A percentile compares a stretch with the other conserved stretches of the same genome.
phyloP scores from a whole-genome alignment of 2,797 vertebrate species.

The Trematomus bernacchii region DNA sequence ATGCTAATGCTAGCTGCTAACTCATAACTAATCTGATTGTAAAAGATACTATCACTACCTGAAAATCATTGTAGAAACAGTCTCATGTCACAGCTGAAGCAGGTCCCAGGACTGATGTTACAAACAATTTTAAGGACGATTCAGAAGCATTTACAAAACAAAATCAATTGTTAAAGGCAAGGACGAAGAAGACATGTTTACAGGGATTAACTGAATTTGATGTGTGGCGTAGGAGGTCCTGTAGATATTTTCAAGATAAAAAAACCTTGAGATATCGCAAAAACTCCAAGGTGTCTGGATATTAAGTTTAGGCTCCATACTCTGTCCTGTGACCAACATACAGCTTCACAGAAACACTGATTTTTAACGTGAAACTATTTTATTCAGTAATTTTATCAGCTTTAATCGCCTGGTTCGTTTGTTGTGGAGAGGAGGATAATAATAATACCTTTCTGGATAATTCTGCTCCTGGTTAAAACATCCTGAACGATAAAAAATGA shows the following conservation, averaged over 20 bases:
- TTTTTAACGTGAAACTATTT: too few relatives aligned
- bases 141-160: background rate
- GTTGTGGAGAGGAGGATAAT: too few relatives aligned
- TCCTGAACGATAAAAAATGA: too few relatives aligned
- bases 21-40: background rate
- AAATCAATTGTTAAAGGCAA: background rate
- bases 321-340: too few relatives aligned
- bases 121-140: background rate
- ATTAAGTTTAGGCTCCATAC: too few relatives aligned
- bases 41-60: background rate
- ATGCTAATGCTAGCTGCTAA: background rate
- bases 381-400: too few relatives aligned
- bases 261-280: too few relatives aligned
- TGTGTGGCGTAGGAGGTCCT: background rate
- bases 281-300: too few relatives aligned
- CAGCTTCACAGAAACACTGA: too few relatives aligned
- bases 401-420: too few relatives aligned
- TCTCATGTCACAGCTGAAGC: background rate
- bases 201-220: background rate
- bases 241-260: background rate
- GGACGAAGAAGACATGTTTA: background rate
- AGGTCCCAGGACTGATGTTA: background rate
- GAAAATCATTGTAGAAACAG: background rate
- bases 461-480: too few relatives aligned
- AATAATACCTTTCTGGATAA: too few relatives aligned